Conservation (phyloP, 2,888 invertebrate genomes). For the Julus scandinavius region DNA sequence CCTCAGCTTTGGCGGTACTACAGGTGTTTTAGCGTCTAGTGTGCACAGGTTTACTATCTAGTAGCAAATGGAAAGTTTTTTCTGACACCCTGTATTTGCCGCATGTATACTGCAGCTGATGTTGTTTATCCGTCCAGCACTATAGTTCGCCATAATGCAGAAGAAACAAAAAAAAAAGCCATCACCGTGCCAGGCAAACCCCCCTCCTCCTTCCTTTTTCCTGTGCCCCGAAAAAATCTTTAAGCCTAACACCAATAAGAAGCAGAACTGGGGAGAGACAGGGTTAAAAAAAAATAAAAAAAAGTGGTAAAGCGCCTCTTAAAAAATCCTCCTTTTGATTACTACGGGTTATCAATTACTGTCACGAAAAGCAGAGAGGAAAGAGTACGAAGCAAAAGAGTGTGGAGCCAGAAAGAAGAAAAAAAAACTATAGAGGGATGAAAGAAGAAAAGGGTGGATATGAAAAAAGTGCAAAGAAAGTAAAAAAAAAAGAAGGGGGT, state of each 20-base stretch:
- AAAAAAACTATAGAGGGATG: slow-evolving; percentile 1
- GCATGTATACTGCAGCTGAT: not conserved
- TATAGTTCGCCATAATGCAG: not conserved
- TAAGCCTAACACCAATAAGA: not conserved
- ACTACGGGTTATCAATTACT: slow-evolving; percentile 56
- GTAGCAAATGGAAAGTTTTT: not conserved
- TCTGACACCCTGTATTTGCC: not conserved
- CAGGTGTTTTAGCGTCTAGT: not conserved
- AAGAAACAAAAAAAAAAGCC: slow-evolving; percentile 4
- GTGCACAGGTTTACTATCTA: too few species aligned
- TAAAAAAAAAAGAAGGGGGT: not conserved
- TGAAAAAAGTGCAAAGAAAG: slow-evolving; percentile 41
- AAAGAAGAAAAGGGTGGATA: slow-evolving; percentile 46
- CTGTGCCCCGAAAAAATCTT: not conserved
- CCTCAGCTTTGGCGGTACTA: not conserved
- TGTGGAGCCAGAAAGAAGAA: slow-evolving; percentile 37
- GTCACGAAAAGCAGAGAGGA: slow-evolving; percentile 51
- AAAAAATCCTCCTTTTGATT: slow-evolving; percentile 53
- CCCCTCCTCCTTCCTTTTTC: slow-evolving; percentile 47
- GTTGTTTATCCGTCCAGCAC: slow-evolving; percentile 31
- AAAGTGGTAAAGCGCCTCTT: slow-evolving; percentile 47
- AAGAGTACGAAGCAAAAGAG: slow-evolving; percentile 49
- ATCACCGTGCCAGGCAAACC: not conserved
- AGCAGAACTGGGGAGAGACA: not conserved
- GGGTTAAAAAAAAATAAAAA: slow-evolving; percentile 49